These are phyloP conservation scores for Yoshiicerus persimilis DNA, from an alignment of 1,140 invertebrate species.

Conservation along the genomic window DNA sequence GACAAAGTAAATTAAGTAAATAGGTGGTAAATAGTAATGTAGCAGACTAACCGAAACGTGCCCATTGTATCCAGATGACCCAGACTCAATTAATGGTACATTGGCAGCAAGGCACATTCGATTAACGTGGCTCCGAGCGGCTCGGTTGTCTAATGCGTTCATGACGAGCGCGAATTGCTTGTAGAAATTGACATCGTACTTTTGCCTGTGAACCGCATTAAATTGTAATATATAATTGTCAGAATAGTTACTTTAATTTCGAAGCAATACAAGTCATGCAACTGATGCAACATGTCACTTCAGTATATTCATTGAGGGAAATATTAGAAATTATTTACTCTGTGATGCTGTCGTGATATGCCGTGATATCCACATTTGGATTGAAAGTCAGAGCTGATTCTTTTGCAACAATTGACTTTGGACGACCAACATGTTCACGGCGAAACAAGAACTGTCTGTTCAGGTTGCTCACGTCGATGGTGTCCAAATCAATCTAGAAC, in stretches of 20 bases:
- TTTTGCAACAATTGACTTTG: constrained; percentile 85
- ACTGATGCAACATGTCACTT: too few species aligned
- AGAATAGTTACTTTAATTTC: too few species aligned
- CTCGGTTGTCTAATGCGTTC: constrained; percentile 96
- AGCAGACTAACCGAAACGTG: constrained; percentile 67
- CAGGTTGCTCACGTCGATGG: constrained; percentile 98
- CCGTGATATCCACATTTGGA: constrained; percentile 80
- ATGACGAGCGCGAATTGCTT: constrained; percentile 89
- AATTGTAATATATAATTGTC: too few species aligned
- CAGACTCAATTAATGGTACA: constrained; percentile 92
- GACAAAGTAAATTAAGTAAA: too few species aligned
- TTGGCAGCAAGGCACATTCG: constrained; percentile 95
- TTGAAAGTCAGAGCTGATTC: constrained; percentile 88
- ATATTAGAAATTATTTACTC: constrained; percentile 68
- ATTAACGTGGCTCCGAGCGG: constrained; percentile 97
- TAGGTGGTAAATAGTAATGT: too few species aligned
- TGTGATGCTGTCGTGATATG: constrained; percentile 91
- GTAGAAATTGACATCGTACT: constrained; percentile 90
- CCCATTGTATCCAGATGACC: constrained; percentile 93
- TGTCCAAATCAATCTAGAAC: constrained; percentile 94
- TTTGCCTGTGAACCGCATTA: constrained; percentile 61
- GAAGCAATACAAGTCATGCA: too few species aligned
- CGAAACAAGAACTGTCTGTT: constrained; percentile 98
- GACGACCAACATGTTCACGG: constrained; percentile 95
- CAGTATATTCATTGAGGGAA: too few species aligned